These are phyloP conservation scores for Bradypodion pumilum DNA, from an alignment of 2,797 vertebrate genomes.

Conservation along the genomic window DNA sequence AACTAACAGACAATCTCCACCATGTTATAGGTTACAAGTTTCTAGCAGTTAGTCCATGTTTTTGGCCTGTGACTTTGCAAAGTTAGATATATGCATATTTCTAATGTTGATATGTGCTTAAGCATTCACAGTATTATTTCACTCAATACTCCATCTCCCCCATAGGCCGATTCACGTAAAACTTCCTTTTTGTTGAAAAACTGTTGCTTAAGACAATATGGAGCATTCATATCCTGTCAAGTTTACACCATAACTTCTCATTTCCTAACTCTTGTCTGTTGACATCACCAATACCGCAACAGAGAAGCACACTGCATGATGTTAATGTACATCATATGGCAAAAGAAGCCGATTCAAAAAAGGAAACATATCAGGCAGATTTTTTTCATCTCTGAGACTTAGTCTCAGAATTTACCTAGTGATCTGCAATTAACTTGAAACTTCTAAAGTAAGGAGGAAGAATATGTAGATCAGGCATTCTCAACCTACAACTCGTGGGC, in stretches of 20 bases:
- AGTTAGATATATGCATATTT: not conserved
- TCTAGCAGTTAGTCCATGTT: not conserved
- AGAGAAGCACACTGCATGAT: not conserved
- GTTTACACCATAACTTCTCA: not conserved
- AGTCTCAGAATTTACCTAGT: not conserved
- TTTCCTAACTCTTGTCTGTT: not conserved
- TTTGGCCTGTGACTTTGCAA: not conserved
- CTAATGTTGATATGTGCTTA: not conserved
- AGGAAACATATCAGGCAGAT: not conserved
- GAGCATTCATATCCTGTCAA: not conserved
- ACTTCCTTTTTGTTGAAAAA: not conserved
- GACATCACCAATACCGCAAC: not conserved
- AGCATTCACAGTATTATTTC: not conserved
- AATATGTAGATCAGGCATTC: too few relatives aligned
- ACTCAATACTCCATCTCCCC: not conserved
- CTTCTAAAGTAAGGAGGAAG: not conserved
- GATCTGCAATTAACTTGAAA: not conserved
- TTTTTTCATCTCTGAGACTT: not conserved
- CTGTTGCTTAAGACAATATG: not conserved
- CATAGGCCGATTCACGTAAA: not conserved
- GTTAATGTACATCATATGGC: not conserved
- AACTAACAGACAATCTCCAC: not conserved
- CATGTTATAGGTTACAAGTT: not conserved
- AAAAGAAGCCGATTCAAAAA: not conserved
- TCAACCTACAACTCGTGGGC: too few relatives aligned